phyloP scores from a whole-genome alignment of 2,888 invertebrate species.

The Masnerella sp. region DNA sequence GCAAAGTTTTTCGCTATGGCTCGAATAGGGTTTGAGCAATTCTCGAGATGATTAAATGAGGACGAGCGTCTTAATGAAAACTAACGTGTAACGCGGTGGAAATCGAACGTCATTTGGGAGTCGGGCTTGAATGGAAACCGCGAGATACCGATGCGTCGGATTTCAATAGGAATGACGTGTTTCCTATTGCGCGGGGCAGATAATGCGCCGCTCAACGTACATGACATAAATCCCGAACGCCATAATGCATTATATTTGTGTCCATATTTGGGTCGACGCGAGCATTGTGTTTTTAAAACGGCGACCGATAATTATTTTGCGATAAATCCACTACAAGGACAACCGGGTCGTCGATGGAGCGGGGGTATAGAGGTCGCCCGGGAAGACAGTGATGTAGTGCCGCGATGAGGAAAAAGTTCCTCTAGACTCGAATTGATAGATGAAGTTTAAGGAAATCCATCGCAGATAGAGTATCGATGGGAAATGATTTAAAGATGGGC shows the following conservation, averaged over 20 bases:
- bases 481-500: conserved; percentile 19
- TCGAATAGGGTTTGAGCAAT: too few species aligned
- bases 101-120: conserved; percentile 34
- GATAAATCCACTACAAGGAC: conserved; percentile 42
- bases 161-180: conserved; percentile 53
- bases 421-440: conserved; percentile 35
- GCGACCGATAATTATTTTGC: conserved; percentile 46
- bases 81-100: conserved; percentile 27
- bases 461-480: neutral
- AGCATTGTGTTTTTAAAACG: conserved; percentile 43
- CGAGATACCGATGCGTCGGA: conserved; percentile 17
- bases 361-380: conserved; percentile 22
- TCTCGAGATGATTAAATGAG: too few species aligned
- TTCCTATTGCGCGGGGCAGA: conserved; percentile 32
- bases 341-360: conserved; percentile 25
- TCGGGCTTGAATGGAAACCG: conserved; percentile 22
- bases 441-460: conserved; percentile 29
- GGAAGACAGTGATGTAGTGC: conserved; percentile 46
- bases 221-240: conserved; percentile 42
- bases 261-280: conserved; percentile 45
- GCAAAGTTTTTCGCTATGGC: too few species aligned
- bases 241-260: conserved; percentile 47
- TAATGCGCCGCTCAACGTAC: conserved; percentile 37
- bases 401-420: conserved; percentile 29
- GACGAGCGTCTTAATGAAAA: conserved; percentile 22